A percentile compares a stretch with the other conserved stretches of the same genome.
phyloP scores from a whole-genome alignment of 2,113 vertebrate genomes.

The Paramisgurnus dabryanus region DNA sequence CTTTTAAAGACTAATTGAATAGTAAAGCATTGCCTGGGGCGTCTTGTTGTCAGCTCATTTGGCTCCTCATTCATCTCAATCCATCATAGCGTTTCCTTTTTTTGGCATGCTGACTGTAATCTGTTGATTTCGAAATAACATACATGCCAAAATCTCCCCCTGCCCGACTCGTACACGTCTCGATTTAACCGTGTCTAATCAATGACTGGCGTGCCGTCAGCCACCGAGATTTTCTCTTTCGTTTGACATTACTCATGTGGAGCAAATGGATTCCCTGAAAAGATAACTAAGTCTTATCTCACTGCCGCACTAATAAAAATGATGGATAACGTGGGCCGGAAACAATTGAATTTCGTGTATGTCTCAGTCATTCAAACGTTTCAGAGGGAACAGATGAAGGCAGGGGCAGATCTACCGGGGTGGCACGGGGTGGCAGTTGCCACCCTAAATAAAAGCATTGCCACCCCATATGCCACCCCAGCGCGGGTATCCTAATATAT shows the following conservation, averaged over 20 bases:
- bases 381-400: constrained; percentile 64
- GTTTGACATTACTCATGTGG: constrained; percentile 65
- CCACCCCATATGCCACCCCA: no score
- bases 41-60: constrained; percentile 77
- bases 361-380: constrained; percentile 74
- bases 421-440: no score
- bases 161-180: constrained; percentile 24
- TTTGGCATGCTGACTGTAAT: constrained; percentile 68
- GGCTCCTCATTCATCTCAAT: constrained; percentile 78
- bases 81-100: constrained; percentile 68
- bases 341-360: constrained; percentile 77
- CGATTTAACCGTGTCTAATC: constrained; percentile 32
- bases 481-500: no score
- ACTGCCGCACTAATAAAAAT: constrained; percentile 75
- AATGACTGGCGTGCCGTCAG: background rate
- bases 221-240: constrained; percentile 43
- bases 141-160: constrained; percentile 6
- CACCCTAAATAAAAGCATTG: no score
- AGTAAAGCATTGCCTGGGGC: constrained; percentile 73
- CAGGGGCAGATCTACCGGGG: no score
- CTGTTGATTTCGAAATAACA: constrained; percentile 13
- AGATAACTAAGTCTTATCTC: constrained; percentile 78
- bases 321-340: constrained; percentile 76
- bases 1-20: constrained; percentile 81
- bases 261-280: constrained; percentile 72